A percentile compares a stretch with the other conserved stretches of the same genome.
Conservation (phyloP, 2,888 invertebrate genomes). For the Drosophila prolongata region DNA sequence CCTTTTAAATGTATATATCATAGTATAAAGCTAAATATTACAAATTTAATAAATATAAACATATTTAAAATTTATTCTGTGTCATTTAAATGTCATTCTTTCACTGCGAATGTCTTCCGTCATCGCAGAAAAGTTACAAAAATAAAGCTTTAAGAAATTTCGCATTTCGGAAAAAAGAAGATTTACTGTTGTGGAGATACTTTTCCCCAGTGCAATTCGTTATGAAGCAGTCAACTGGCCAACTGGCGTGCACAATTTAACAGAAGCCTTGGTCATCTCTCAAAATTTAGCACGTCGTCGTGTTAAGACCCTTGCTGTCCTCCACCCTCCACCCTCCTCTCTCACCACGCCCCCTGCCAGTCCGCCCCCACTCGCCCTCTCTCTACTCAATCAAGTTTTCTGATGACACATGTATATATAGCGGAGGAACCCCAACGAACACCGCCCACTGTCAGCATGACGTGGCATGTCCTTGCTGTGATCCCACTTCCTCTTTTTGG, state of each 20-base stretch:
- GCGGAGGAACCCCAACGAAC: constrained; percentile 5
- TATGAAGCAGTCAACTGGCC: constrained; percentile 51
- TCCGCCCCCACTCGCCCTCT: background rate
- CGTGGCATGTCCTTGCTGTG: constrained; percentile 43
- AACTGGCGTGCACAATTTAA: constrained; percentile 52
- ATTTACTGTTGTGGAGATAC: too few relatives aligned
- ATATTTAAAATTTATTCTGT: too few relatives aligned
- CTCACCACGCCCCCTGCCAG: background rate
- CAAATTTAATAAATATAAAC: too few relatives aligned
- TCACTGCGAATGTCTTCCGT: too few relatives aligned
- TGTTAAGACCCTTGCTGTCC: constrained; percentile 33
- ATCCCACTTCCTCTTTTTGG: constrained; percentile 32
- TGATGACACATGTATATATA: constrained; percentile 56
- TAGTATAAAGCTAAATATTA: too few relatives aligned
- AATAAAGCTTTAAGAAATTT: too few relatives aligned
- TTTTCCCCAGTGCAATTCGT: constrained; percentile 14
- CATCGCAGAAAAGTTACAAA: too few relatives aligned
- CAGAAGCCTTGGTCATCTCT: constrained; percentile 68
- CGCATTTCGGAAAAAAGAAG: too few relatives aligned
- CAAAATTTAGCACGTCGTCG: constrained; percentile 62
- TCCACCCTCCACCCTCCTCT: background rate
- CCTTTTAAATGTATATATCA: too few relatives aligned
- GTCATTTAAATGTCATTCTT: too few relatives aligned
- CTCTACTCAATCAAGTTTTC: constrained; percentile 42
- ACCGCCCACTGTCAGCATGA: constrained; percentile 41